Percentiles rank a stretch among this genome's conserved stretches.
Conservation (phyloP, 2,888 invertebrate species). For the Drosophila mulleri region DNA sequence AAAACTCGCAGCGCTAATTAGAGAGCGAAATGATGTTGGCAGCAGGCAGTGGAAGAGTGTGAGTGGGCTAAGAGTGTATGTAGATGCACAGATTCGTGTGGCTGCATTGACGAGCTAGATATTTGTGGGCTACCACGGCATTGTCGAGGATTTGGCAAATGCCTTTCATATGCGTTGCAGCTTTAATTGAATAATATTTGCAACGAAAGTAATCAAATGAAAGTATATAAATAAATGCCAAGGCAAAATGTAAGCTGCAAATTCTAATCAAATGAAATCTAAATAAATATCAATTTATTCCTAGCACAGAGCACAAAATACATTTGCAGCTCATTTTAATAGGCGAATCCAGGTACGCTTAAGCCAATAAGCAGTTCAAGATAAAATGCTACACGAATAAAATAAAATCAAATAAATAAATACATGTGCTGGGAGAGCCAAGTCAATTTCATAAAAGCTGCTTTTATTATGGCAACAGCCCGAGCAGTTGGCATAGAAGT, state of each 20-base stretch:
- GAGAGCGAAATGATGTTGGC: conserved; percentile 28
- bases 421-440: conserved; percentile 14
- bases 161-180: conserved; percentile 24
- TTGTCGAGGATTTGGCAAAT: conserved; percentile 9
- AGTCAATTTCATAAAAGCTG: conserved; percentile 23
- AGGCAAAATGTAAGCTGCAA: background rate
- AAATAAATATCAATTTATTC: background rate
- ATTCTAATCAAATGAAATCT: background rate
- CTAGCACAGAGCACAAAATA: background rate
- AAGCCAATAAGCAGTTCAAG: conserved; percentile 26
- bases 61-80: background rate
- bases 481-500: conserved; percentile 22
- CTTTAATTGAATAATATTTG: background rate
- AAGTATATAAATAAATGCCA: background rate
- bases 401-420: conserved; percentile 18
- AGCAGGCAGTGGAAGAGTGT: background rate
- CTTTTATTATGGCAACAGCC: conserved; percentile 45
- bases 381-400: conserved; percentile 25
- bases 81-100: conserved; percentile 9
- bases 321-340: conserved; percentile 8
- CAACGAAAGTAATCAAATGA: background rate
- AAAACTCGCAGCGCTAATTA: conserved; percentile 63
- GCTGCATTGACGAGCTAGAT: conserved; percentile 32
- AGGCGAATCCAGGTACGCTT: background rate
- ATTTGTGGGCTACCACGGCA: conserved; percentile 27